phyloP scores from a whole-genome alignment of 2,797 vertebrate genomes.

The Xenentodon cancila region DNA sequence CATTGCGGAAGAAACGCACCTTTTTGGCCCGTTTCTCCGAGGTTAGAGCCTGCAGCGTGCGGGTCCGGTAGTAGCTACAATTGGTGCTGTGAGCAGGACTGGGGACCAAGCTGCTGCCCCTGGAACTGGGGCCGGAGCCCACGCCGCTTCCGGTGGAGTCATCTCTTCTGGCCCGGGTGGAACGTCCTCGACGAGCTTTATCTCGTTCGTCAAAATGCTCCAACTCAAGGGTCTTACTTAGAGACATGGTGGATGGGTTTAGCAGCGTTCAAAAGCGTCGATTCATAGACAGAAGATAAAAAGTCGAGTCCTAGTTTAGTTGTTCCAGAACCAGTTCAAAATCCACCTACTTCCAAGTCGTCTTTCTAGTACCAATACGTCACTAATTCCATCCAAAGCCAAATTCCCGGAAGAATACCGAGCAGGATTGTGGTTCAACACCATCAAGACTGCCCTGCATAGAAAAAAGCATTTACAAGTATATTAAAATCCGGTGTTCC shows the following conservation, averaged over 20 bases:
- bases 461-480: too few relatives aligned
- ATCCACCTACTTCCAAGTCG: too few relatives aligned
- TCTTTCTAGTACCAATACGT: too few relatives aligned
- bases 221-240: conserved; percentile 89
- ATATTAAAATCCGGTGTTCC: too few relatives aligned
- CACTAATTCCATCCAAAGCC: too few relatives aligned
- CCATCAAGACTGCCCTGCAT: too few relatives aligned
- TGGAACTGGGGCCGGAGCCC: conserved; percentile 84
- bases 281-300: background rate
- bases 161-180: conserved; percentile 71
- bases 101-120: conserved; percentile 93
- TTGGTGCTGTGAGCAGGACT: conserved; percentile 97
- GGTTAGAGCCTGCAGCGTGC: conserved; percentile 96
- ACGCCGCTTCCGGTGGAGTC: conserved; percentile 65
- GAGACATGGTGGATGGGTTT: conserved; percentile 67
- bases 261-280: background rate
- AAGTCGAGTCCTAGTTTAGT: background rate
- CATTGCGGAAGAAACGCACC: conserved; percentile 97
- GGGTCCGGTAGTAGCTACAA: conserved; percentile 97
- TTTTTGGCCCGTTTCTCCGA: conserved; percentile 95
- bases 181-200: conserved; percentile 84
- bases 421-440: too few relatives aligned
- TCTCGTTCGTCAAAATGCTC: conserved; percentile 97
- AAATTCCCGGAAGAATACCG: too few relatives aligned
- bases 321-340: background rate